Conservation (phyloP, 2,113 vertebrate species). For the Chionomys nivalis region DNA sequence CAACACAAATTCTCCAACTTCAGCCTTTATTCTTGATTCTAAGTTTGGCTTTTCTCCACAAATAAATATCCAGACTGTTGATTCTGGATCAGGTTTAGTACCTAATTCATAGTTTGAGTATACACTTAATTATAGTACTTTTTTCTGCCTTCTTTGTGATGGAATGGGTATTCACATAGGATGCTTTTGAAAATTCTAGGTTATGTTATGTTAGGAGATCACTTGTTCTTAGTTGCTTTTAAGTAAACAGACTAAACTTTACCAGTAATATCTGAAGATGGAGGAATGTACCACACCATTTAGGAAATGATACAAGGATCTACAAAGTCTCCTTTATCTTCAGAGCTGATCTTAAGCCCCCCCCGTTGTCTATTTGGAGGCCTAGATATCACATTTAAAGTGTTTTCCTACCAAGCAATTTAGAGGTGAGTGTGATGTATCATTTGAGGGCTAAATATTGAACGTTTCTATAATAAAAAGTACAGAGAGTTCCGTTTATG, state of each 20-base stretch:
- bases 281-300: not conserved
- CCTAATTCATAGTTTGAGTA: not conserved
- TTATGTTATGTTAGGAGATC: not conserved
- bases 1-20: not conserved
- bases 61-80: not conserved
- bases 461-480: constrained; percentile 69
- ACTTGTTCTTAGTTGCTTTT: not conserved
- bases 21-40: not conserved
- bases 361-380: not conserved
- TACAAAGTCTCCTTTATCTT: constrained; percentile 14
- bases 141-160: not conserved
- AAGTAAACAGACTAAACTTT: not conserved
- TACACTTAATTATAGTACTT: not conserved
- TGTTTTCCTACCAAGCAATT: constrained; percentile 51
- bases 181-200: not conserved
- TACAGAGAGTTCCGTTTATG: constrained; percentile 73
- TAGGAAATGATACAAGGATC: not conserved
- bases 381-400: constrained; percentile 54
- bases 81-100: not conserved
- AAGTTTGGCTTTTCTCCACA: not conserved
- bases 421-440: constrained; percentile 51
- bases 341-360: not conserved
- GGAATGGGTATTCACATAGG: not conserved
- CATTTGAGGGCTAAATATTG: constrained; percentile 68
- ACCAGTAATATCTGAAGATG: not conserved